Percentiles rank a stretch among this genome's conserved stretches.
phyloP scores from a whole-genome alignment of 2,113 vertebrate genomes.

The Alosa alosa region DNA sequence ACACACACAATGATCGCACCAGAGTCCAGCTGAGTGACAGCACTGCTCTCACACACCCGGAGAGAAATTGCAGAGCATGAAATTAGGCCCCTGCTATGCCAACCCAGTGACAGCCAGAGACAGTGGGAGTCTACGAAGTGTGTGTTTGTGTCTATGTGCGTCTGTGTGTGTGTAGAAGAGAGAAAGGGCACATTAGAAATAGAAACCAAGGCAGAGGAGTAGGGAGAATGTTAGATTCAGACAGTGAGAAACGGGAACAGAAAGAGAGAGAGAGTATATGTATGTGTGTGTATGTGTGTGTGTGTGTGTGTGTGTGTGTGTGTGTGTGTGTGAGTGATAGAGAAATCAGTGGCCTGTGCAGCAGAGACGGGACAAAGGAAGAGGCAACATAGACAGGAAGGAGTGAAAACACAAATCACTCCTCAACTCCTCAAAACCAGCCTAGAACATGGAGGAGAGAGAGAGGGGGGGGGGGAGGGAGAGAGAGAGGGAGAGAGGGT shows the following conservation, averaged over 20 bases:
- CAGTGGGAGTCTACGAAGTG: not conserved
- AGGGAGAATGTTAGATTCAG: not conserved
- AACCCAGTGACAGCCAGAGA: slow-evolving; percentile 33
- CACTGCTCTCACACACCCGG: slow-evolving; percentile 43
- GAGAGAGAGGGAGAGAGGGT: not conserved
- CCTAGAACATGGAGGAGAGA: not conserved
- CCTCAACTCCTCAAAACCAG: too few relatives aligned
- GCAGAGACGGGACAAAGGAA: not conserved
- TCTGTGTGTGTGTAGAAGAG: not conserved
- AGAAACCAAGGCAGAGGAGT: not conserved
- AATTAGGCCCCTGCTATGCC: slow-evolving; percentile 66
- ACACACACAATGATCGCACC: slow-evolving; percentile 33
- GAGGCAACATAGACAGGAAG: slow-evolving; percentile 17
- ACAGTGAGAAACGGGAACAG: too few relatives aligned
- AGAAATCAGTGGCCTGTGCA: not conserved
- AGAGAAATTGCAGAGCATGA: slow-evolving; percentile 60
- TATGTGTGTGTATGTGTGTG: too few relatives aligned
- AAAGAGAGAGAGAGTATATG: too few relatives aligned
- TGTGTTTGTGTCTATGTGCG: not conserved
- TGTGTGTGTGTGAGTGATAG: not conserved
- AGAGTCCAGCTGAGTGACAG: slow-evolving; percentile 59
- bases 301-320: too few relatives aligned
- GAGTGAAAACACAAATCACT: too few relatives aligned
- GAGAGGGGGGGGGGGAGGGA: not conserved
- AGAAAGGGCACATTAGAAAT: not conserved